phyloP scores from a whole-genome alignment of 2,797 vertebrate genomes.

The Picus viridis region DNA sequence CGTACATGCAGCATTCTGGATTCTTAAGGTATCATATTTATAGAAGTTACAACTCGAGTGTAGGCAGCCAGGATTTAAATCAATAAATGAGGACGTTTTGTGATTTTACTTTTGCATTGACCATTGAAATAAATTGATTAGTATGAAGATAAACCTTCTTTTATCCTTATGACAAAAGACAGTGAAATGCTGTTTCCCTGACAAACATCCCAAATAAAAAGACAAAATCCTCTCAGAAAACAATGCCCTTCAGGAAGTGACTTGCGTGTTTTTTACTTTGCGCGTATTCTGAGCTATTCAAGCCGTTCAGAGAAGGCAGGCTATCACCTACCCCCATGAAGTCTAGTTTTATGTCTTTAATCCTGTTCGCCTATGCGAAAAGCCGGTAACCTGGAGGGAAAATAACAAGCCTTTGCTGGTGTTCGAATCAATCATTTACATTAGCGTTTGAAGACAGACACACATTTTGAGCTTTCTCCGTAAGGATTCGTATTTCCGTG shows the following conservation, averaged over 20 bases:
- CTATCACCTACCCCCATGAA: neutral
- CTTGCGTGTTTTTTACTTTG: neutral
- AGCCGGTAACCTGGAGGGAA: conserved; percentile 14
- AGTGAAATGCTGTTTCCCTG: neutral
- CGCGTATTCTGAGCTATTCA: neutral
- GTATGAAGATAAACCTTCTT: neutral
- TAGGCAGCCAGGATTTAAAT: neutral
- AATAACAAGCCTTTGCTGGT: neutral
- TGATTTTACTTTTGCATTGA: neutral
- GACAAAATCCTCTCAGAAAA: neutral
- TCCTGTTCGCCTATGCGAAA: conserved; percentile 4
- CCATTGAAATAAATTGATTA: neutral
- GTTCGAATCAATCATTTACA: conserved; percentile 9
- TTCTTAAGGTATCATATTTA: neutral
- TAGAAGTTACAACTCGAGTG: neutral
- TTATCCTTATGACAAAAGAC: neutral
- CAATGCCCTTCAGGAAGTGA: neutral
- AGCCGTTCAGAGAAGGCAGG: neutral
- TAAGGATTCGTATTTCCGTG: neutral
- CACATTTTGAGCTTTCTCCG: neutral
- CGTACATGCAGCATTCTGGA: neutral
- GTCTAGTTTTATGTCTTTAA: conserved; percentile 3
- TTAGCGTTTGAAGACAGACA: neutral
- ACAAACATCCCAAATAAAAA: neutral
- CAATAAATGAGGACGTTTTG: accelerated